Conservation (phyloP, 2,113 vertebrate genomes). For the Labrus mixtus region DNA sequence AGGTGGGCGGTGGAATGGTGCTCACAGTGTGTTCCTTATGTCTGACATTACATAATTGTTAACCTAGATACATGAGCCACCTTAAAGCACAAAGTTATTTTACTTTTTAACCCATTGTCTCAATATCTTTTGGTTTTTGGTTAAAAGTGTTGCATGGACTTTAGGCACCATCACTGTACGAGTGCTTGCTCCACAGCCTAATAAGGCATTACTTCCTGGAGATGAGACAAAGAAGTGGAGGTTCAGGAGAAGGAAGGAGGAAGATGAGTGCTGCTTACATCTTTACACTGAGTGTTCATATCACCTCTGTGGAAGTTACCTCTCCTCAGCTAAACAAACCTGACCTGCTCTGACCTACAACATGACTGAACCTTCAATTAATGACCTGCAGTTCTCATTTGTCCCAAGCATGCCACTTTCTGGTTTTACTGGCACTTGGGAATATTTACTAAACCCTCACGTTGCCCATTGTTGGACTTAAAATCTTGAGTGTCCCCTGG, state of each 20-base stretch:
- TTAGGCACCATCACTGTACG: slow-evolving; percentile 27
- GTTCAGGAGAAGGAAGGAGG: background rate
- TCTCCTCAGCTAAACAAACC: slow-evolving; percentile 27
- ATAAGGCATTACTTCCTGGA: slow-evolving; percentile 29
- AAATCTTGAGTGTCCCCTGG: slow-evolving; percentile 10
- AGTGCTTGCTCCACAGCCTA: slow-evolving; percentile 32
- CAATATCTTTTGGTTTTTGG: slow-evolving; percentile 37
- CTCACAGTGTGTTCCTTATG: slow-evolving; percentile 28
- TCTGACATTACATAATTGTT: slow-evolving; percentile 33
- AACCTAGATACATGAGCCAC: slow-evolving; percentile 30
- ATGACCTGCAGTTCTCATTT: slow-evolving; percentile 23
- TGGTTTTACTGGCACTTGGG: slow-evolving; percentile 28
- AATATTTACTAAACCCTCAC: slow-evolving; percentile 18
- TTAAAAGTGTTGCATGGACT: slow-evolving; percentile 25
- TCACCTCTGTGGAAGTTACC: slow-evolving; percentile 47
- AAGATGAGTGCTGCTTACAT: slow-evolving; percentile 55
- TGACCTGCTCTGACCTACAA: slow-evolving; percentile 15
- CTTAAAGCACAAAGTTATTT: slow-evolving; percentile 43
- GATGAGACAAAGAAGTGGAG: slow-evolving; percentile 19
- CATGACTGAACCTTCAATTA: background rate
- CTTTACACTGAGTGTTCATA: slow-evolving; percentile 59
- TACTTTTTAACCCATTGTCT: slow-evolving; percentile 34
- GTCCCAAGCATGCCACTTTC: slow-evolving; percentile 19
- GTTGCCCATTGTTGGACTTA: slow-evolving; percentile 17
- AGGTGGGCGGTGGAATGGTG: slow-evolving; percentile 37